Evolutionary conservation across 2,797 vertebrate species (phyloP).

Genomic region (Sparus aurata): DNA sequence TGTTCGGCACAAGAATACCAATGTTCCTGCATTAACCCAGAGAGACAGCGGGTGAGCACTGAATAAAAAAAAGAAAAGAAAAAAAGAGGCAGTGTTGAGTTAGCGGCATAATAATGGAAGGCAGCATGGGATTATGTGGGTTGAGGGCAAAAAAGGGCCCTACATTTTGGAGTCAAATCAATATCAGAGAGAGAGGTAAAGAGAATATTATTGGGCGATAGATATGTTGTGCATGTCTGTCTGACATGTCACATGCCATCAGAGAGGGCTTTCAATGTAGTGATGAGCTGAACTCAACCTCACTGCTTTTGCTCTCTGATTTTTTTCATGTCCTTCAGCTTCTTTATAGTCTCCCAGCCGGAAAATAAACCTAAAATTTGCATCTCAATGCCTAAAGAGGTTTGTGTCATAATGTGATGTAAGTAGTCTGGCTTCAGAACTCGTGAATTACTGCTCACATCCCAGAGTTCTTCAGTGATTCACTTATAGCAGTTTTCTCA

Average conservation of each 20-base stretch:
- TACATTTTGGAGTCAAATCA: slow-evolving; percentile 64
- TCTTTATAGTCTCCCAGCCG: slow-evolving; percentile 4
- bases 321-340: slow-evolving; percentile 12
- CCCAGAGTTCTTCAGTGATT: neutral
- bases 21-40: slow-evolving; percentile 77
- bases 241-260: slow-evolving; percentile 25
- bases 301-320: slow-evolving; percentile 7
- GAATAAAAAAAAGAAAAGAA: slow-evolving; percentile 13
- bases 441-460: neutral
- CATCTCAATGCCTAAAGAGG: neutral
- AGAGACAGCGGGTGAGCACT: slow-evolving; percentile 51
- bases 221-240: slow-evolving; percentile 31
- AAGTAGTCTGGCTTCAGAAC: neutral
- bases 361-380: slow-evolving; percentile 3
- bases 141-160: slow-evolving; percentile 13
- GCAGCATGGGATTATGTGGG: slow-evolving; percentile 33
- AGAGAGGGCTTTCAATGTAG: slow-evolving; percentile 14
- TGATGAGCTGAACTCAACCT: slow-evolving; percentile 35
- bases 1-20: slow-evolving; percentile 80
- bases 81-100: slow-evolving; percentile 4
- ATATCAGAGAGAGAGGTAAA: slow-evolving; percentile 44
- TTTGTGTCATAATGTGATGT: neutral
- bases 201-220: slow-evolving; percentile 43
- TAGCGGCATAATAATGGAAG: slow-evolving; percentile 31
- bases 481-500: neutral